Conservation (phyloP, 2,797 vertebrate genomes). For the Pelodytes ibericus region DNA sequence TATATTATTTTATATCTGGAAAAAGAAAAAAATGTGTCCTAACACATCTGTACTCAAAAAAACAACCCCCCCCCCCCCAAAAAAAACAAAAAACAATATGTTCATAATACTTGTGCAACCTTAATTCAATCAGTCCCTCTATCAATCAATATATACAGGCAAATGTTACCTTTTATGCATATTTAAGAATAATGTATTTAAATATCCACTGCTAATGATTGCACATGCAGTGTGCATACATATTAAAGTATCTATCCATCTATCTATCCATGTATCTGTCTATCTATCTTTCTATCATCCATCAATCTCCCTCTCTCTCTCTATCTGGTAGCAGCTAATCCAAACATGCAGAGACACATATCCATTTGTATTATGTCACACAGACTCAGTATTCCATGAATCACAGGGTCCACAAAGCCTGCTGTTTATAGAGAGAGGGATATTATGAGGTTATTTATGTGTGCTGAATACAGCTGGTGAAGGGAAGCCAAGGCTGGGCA, state of each 20-base stretch:
- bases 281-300: neutral
- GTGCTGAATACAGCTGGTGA: conserved; percentile 37
- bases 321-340: neutral
- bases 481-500: conserved; percentile 27
- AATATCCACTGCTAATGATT: too few species aligned
- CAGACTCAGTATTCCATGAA: conserved; percentile 18
- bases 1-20: too few species aligned
- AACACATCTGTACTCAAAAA: too few species aligned
- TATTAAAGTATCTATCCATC: conserved; percentile 9
- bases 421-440: conserved; percentile 19
- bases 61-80: too few species aligned
- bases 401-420: conserved; percentile 24
- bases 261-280: conserved; percentile 13
- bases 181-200: too few species aligned
- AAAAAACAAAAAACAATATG: too few species aligned
- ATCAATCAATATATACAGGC: too few species aligned
- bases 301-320: neutral
- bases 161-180: too few species aligned
- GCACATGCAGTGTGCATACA: too few species aligned
- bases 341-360: neutral
- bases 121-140: too few species aligned
- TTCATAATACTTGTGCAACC: too few species aligned
- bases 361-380: neutral
- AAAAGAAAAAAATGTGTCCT: too few species aligned
- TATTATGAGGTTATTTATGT: conserved; percentile 48